Base-by-base conservation (phyloP, 2,888 invertebrate genomes). In the Gymnoscelis rufifasciata region DNA sequence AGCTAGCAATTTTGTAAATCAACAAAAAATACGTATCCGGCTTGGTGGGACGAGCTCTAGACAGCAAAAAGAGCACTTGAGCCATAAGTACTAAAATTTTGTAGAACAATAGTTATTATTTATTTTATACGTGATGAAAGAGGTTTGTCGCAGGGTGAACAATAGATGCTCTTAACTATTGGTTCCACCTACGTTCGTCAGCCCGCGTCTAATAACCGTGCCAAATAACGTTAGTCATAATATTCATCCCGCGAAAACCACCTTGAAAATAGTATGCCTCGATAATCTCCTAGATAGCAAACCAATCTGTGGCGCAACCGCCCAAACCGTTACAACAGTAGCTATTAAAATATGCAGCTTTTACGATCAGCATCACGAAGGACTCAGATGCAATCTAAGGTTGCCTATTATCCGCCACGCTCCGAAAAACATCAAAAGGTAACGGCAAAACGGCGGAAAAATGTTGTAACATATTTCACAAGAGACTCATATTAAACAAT, bases 361-460 rank as follows among this genome's bases (percentile, higher is more conserved):
- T 86, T 87, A 81, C 74, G 77, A 71, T 73, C 73, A 71, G 71
- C 74, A 68, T 67, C 43, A 63, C 80, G 84, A 88, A 87, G 87
- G 88, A 88, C 87, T 80, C 72, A 72, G 74, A 78, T 76, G 83
- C 79, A 80, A 81, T 80, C 78, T 83, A 83, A 84, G 87, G 86
- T 83, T 84, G 82, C 81, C 83, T 83, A 83, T 84, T 83, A 82
- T 76, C 72, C 83, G 88, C 83, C 78, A 88, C 88, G 88, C 88
- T 88, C 88, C 88, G 86, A 88, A 88, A 86, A 87, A 54, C 86
- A 87, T 71, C 77, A 78, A 87, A 86, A 84, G 81, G 83, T 78
- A 84, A 78, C 77, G 75, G 74, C 78, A 78, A 75, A 78, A 74
- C 76, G 71, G 81, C 81, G 83, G 84, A 80, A 82, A 80, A 83